These are phyloP conservation scores for Lasiurus cinereus DNA, from an alignment of 2,113 vertebrate genomes.

Conservation along the genomic window DNA sequence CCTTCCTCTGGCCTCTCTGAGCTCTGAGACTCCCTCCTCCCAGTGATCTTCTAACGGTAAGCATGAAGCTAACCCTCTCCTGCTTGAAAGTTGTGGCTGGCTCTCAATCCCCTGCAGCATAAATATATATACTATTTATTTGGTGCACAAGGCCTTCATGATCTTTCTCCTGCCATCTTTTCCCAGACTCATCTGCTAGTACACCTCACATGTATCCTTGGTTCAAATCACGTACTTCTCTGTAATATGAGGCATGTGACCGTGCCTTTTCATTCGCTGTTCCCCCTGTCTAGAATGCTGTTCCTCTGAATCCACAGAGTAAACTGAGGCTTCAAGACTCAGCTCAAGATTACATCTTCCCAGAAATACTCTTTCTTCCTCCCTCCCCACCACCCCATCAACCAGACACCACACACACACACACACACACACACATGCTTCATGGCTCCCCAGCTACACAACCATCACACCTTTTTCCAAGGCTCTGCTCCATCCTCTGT, in stretches of 20 bases:
- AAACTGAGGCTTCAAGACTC: background rate
- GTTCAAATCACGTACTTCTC: background rate
- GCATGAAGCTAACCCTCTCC: background rate
- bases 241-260: background rate
- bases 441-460: background rate
- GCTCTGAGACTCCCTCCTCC: background rate
- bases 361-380: background rate
- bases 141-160: background rate
- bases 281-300: background rate
- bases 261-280: background rate
- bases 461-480: background rate
- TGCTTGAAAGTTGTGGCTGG: background rate
- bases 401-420: background rate
- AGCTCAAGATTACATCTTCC: background rate
- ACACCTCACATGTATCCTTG: background rate
- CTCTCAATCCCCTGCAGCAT: fast-evolving
- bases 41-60: background rate
- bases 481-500: background rate
- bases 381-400: background rate
- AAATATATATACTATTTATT: background rate
- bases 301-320: background rate
- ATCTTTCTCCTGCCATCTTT: background rate
- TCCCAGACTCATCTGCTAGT: background rate
- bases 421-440: background rate
- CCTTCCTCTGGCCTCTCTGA: background rate